Evolutionary conservation across 2,888 invertebrate species (phyloP).

Genomic region (Choristoneura rosaceana): DNA sequence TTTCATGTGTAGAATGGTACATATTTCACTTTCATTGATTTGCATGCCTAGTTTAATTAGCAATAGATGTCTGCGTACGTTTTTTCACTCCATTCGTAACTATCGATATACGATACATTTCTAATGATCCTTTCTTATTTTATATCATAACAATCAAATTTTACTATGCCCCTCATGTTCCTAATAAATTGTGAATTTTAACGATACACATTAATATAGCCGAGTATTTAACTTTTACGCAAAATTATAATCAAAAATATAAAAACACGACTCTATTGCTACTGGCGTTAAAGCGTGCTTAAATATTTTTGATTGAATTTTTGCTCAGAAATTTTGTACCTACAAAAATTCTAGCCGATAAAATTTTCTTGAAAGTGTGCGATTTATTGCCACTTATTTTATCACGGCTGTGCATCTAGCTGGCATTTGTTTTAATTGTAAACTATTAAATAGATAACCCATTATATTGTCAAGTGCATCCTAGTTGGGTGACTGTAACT

Average conservation of each 20-base stretch:
- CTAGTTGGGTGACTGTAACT: conserved; percentile 51
- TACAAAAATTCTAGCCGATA: background rate
- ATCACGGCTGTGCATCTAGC: background rate
- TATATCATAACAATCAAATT: too few relatives aligned
- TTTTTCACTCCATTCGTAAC: conserved; percentile 24
- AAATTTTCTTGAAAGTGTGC: background rate
- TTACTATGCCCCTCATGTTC: too few relatives aligned
- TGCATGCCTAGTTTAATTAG: conserved; percentile 49
- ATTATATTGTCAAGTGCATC: conserved; percentile 48
- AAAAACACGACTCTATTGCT: too few relatives aligned
- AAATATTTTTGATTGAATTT: too few relatives aligned
- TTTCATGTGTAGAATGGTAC: conserved; percentile 34
- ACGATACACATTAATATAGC: background rate
- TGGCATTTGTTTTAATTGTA: background rate
- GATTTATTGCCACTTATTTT: background rate
- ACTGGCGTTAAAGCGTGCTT: too few relatives aligned
- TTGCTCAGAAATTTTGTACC: background rate
- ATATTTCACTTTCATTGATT: conserved; percentile 53
- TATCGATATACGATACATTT: too few relatives aligned
- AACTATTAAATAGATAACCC: conserved; percentile 16
- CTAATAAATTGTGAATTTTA: background rate
- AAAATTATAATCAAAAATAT: too few relatives aligned
- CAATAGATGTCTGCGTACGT: conserved; percentile 10
- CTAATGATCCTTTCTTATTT: too few relatives aligned
- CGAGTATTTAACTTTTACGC: too few relatives aligned